Percentiles rank a stretch among this genome's conserved stretches.
Conservation (phyloP, 2,113 vertebrate genomes). For the Helogale parvula region DNA sequence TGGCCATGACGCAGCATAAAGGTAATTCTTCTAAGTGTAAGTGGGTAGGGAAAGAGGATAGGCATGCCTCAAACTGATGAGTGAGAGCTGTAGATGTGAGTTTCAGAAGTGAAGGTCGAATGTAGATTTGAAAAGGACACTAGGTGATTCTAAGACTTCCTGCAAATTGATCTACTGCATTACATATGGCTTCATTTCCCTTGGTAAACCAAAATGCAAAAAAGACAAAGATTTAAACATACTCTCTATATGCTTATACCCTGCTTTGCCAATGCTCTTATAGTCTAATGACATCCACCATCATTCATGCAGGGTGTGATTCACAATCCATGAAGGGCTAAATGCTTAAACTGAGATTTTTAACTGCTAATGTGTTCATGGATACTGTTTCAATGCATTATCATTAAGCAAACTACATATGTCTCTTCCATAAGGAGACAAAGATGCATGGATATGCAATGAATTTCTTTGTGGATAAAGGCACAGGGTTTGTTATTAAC, state of each 20-base stretch:
- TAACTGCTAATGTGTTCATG: not conserved
- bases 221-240: not conserved
- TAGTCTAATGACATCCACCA: not conserved
- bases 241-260: not conserved
- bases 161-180: not conserved
- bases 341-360: slow-evolving; percentile 35
- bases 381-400: not conserved
- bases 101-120: not conserved
- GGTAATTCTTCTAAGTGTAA: not conserved
- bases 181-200: not conserved
- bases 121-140: not conserved
- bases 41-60: not conserved
- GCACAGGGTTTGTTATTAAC: not conserved
- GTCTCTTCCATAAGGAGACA: not conserved
- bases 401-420: slow-evolving; percentile 26
- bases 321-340: not conserved
- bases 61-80: not conserved
- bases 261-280: not conserved
- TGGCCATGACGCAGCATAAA: not conserved
- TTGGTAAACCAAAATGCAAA: not conserved
- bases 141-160: not conserved
- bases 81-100: not conserved
- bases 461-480: not conserved
- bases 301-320: not conserved
- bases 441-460: not conserved